Conservation (phyloP, 2,888 invertebrate species). For the Cephus spinipes region DNA sequence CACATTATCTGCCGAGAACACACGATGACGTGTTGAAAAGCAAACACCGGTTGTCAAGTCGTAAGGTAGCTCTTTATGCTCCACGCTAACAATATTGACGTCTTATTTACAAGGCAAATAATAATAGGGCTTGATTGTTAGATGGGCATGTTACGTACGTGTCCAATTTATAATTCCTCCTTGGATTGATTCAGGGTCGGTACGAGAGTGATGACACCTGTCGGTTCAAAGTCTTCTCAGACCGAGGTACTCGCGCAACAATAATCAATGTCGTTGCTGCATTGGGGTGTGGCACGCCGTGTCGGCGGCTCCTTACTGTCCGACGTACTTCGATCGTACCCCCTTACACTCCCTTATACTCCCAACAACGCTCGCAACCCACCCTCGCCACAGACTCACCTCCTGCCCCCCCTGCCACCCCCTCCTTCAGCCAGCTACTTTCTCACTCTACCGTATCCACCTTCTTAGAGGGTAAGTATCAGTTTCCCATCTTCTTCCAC, state of each 20-base stretch:
- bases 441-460: neutral
- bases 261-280: conserved; percentile 65
- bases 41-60: neutral
- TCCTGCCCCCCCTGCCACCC: neutral
- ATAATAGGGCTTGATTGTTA: neutral
- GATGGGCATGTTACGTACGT: neutral
- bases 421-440: neutral
- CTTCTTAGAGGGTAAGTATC: neutral
- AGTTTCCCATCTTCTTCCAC: neutral
- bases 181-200: neutral
- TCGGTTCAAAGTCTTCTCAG: neutral
- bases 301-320: conserved; percentile 59
- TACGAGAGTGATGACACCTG: conserved; percentile 25
- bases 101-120: neutral
- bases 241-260: conserved; percentile 47
- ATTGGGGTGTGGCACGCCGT: conserved; percentile 63
- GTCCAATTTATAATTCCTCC: neutral
- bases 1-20: neutral
- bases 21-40: neutral
- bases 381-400: conserved; percentile 4
- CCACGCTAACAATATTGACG: neutral
- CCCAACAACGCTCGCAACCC: conserved; percentile 21
- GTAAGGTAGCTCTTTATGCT: neutral
- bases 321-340: conserved; percentile 59
- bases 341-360: conserved; percentile 33